Evolutionary conservation across 2,113 vertebrate genomes (phyloP).

Genomic region (Terrapene triunguis): DNA sequence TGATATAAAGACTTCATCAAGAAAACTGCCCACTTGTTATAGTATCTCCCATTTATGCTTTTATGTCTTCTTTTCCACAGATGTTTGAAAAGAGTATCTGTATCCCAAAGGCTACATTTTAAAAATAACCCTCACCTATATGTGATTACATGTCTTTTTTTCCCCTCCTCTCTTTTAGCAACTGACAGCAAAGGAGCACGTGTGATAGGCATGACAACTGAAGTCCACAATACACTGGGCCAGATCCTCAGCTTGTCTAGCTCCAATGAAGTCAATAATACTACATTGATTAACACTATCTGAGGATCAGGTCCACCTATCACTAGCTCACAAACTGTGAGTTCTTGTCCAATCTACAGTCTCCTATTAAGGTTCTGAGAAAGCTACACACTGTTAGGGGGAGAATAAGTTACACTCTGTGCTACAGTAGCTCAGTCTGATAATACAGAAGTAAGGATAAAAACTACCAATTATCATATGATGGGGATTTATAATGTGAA

Average conservation of each 20-base stretch:
- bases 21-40: neutral
- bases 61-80: neutral
- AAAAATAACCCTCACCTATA: neutral
- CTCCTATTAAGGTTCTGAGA: neutral
- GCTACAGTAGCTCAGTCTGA: neutral
- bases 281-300: neutral
- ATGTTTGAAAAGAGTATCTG: neutral
- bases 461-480: slow-evolving; percentile 17
- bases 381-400: neutral
- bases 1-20: neutral
- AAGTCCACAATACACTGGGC: neutral
- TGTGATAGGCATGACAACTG: neutral
- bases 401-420: neutral
- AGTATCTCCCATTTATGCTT: neutral
- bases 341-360: neutral
- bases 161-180: neutral
- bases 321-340: neutral
- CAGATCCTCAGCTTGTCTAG: neutral
- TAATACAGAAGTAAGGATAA: neutral
- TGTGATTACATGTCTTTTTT: neutral
- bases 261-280: fast-evolving
- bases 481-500: slow-evolving; percentile 17
- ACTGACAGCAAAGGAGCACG: neutral
- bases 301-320: neutral
- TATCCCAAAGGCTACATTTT: neutral